Conservation (phyloP, 2,113 vertebrate genomes). For the Lagopus muta region DNA sequence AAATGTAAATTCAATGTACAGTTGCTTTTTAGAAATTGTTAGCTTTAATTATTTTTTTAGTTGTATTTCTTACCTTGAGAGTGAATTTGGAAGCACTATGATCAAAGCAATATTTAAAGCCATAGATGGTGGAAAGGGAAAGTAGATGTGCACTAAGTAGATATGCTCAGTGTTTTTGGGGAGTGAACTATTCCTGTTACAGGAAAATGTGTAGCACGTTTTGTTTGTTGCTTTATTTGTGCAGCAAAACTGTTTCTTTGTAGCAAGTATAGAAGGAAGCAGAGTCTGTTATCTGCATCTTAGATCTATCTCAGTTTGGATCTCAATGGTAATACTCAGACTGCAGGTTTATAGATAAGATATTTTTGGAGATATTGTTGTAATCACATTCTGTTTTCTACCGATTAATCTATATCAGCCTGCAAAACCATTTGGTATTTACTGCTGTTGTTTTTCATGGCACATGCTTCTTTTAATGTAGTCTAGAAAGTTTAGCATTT, state of each 20-base stretch:
- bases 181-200: neutral
- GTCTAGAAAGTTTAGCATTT: neutral
- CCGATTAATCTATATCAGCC: neutral
- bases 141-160: neutral
- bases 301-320: neutral
- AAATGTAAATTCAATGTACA: neutral
- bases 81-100: neutral
- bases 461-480: neutral
- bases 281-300: neutral
- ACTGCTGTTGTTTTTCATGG: neutral
- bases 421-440: neutral
- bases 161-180: neutral
- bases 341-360: neutral
- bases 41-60: neutral
- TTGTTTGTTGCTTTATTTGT: neutral
- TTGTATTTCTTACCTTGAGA: neutral
- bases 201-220: rapidly evolving
- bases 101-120: neutral
- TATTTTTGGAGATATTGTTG: neutral
- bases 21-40: neutral
- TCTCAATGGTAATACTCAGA: neutral
- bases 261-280: neutral
- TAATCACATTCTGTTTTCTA: neutral
- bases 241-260: neutral
- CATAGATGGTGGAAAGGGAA: neutral